Base-by-base conservation (phyloP, 1,140 invertebrate species). In the Drosophila takahashii region DNA sequence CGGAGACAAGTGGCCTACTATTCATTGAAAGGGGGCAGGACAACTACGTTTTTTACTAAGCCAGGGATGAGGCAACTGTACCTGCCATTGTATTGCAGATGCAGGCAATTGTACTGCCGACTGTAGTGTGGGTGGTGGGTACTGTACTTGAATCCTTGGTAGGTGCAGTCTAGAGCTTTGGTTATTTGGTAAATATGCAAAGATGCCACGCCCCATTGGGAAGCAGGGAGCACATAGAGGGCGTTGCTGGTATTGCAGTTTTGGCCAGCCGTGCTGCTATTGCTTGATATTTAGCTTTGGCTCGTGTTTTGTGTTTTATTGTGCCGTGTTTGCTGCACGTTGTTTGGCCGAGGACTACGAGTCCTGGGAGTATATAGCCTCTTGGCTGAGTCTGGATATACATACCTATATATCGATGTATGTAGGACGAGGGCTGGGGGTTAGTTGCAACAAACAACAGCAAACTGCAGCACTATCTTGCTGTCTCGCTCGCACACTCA, bases 391-490 rank as follows among this genome's bases (percentile, higher is more conserved):
- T 37, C 47, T 3, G 18, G 11, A 52, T 72, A 66, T 58, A 73
- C 29, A 32, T 32, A 32, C 29, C 8, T 77, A 65, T 22, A 39
- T 36, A 27, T 22, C 22, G 22, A 22, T 60, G 41, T 62, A 72
- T 65, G 60, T 54, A 67, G 56, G 15, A 44, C 27, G 34, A 39
- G 51, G 66, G 54, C 74, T 81, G 70, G 79, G 74, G 83, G 83
- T 81, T 87, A 86, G 81, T 87, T 87, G 84, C 83, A 87, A 87
- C 84, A 87, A 89, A 87, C 84, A 89, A 87, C 83, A 87, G 83
- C 83, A 87, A 87, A 76, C 65, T 87, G 83, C 83, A 84, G 77
- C 77, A 65, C 54, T 71, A 64, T 61, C 81, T 65, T 29, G 59
- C 56, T 48, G 18, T 53, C 47, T 48, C 9, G 42, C 52, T 72